Conservation (phyloP, 2,888 invertebrate species). For the Lutraria lutraria region DNA sequence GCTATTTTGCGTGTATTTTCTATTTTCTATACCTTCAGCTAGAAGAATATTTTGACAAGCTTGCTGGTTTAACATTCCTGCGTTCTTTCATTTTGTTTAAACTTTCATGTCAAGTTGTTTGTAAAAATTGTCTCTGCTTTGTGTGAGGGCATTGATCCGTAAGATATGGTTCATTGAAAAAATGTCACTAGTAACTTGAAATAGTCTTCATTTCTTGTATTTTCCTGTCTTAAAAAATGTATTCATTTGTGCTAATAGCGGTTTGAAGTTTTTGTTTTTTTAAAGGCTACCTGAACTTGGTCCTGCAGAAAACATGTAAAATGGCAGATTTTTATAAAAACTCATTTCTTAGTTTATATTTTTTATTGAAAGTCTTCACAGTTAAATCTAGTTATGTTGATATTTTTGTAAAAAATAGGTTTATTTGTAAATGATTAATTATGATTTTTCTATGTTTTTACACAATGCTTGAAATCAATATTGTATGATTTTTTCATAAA, state of each 20-base stretch:
- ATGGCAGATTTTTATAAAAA: background rate
- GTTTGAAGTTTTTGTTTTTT: background rate
- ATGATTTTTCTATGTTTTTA: too few species aligned
- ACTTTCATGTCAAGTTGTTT: constrained; percentile 25
- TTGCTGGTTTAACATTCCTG: constrained; percentile 10
- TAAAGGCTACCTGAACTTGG: background rate
- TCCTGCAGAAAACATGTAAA: background rate
- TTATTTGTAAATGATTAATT: too few species aligned
- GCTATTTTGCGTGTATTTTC: background rate
- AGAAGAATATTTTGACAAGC: constrained; percentile 8
- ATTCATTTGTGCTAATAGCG: background rate
- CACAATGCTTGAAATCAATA: too few species aligned
- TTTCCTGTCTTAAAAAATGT: background rate
- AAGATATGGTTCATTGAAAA: constrained; percentile 6
- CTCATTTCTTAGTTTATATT: too few species aligned
- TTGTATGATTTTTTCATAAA: too few species aligned
- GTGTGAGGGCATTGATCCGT: background rate
- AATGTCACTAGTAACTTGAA: constrained; percentile 1
- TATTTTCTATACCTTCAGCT: constrained; percentile 4
- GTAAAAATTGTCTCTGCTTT: constrained; percentile 1
- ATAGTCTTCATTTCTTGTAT: background rate
- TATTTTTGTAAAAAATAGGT: too few species aligned
- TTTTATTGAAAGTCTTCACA: too few species aligned
- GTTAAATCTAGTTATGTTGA: too few species aligned
- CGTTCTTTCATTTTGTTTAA: constrained; percentile 1